Conservation (phyloP, 2,797 vertebrate species). For the Phyllotis vaccarum region DNA sequence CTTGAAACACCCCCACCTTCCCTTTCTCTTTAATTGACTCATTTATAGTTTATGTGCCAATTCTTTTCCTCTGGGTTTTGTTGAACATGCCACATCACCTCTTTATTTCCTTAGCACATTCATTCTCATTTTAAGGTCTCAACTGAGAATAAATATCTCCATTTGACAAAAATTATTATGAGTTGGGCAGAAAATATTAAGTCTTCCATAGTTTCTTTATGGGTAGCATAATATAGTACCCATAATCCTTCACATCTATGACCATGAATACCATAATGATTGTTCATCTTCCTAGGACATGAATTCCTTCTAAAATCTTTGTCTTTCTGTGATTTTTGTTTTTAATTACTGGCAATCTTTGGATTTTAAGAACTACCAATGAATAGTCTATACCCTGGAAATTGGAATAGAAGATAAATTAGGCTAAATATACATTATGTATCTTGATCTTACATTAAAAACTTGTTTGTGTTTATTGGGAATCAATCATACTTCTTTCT, state of each 20-base stretch:
- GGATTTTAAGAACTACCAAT: neutral
- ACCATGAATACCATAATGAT: neutral
- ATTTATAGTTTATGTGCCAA: neutral
- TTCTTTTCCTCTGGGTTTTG: neutral
- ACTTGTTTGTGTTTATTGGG: neutral
- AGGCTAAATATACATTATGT: neutral
- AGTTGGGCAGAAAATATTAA: neutral
- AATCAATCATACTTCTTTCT: neutral
- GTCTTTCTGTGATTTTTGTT: neutral
- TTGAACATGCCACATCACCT: accelerated
- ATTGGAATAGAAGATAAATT: neutral
- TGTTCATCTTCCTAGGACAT: neutral
- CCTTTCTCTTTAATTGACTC: neutral
- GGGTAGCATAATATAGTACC: neutral
- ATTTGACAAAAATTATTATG: neutral
- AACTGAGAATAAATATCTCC: neutral
- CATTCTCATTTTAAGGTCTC: neutral
- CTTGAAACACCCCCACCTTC: accelerated
- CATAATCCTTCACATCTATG: accelerated
- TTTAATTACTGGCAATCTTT: neutral
- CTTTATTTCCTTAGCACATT: neutral
- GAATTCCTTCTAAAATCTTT: neutral
- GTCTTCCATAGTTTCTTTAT: neutral
- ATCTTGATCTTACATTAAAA: neutral
- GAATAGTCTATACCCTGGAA: neutral